phyloP scores from a whole-genome alignment of 92 coral and sea anemone genomes.

The Porites divaricata region DNA sequence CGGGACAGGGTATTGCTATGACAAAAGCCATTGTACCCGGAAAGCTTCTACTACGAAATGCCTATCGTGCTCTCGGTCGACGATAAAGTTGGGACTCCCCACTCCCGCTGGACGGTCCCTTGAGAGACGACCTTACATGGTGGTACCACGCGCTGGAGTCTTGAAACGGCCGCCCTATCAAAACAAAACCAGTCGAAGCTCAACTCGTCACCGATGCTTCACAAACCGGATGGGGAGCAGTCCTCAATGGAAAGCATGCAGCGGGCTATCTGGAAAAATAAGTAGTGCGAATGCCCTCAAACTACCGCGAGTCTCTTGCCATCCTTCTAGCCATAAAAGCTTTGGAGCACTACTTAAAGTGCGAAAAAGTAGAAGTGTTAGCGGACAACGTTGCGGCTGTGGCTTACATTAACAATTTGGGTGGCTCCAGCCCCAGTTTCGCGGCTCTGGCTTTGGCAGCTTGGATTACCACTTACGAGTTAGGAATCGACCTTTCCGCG shows the following conservation, averaged over 20 bases:
- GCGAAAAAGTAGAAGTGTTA: conserved; percentile 11
- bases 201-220: conserved; percentile 4
- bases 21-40: conserved; percentile 11
- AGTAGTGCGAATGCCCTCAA: conserved; percentile 2
- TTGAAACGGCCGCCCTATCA: conserved; percentile 12
- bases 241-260: conserved; percentile 11
- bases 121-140: not conserved
- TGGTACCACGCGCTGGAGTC: conserved; percentile 5
- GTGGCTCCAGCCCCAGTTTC: conserved; percentile 5
- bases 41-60: conserved; percentile 21
- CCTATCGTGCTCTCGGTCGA: not conserved
- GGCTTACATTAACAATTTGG: conserved; percentile 26
- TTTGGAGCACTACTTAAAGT: conserved; percentile 7
- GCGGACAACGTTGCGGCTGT: conserved; percentile 4
- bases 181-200: conserved; percentile 9
- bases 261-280: not conserved
- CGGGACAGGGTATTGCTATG: conserved; percentile 20
- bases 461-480: conserved; percentile 15
- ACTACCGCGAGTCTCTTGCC: conserved; percentile 10
- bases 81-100: conserved; percentile 4
- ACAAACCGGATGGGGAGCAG: conserved; percentile 29
- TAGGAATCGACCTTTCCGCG: not conserved
- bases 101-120: not conserved
- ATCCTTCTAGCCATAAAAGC: conserved; percentile 15
- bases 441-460: not conserved